Base-by-base conservation (phyloP, 2,797 vertebrate species). In the Muscicapa comitata region DNA sequence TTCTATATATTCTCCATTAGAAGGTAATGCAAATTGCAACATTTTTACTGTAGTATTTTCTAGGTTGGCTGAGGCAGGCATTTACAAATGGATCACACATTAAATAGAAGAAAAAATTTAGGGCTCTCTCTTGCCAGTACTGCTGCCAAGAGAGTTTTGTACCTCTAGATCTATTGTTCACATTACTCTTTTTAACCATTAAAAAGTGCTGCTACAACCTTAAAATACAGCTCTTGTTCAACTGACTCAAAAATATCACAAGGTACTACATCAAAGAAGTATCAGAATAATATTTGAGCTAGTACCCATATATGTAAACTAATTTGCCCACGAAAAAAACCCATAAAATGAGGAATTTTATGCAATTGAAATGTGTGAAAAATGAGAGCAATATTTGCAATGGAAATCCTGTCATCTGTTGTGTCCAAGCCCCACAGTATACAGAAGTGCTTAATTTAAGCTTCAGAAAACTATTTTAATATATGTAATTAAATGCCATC, bases 351-450 rank as follows among this genome's bases (percentile, higher is more conserved):
- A 83, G 72, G 43, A 58, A 68, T 59, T 92, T 90, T 61, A 77
- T 88, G 78, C 42, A 75, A 78, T 26, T 80, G 75, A 85, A 93
- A 78, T 55, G 61, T 54, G 38, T 65, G 77, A 83, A 94, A 94
- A 93, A 89, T 15, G 65, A 91, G 54, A 91, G 53, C 61, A 94
- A 86, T 70, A 86, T 93, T 93, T 97, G 88, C 92, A 95, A 83
- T 91, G 72, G 87, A 93, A 93, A 96, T 92, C 54, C 85, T 86
- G 65, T 68, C 92, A 70, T 31, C 72, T 75, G 19, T 51, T 72
- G 33, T 76, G 93, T 91, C 75, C 81, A 77, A 93, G 61, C 45
- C 67, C 48, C 43, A 62, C 54, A 58, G 24, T 63, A 79, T 4
- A 82, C 37, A 87, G 38, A n/a, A 82, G n/a, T 38, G 48, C 57